A percentile compares a stretch with the other conserved stretches of the same genome.
These are phyloP conservation scores for Hypotaenidia okinawae DNA, from an alignment of 2,797 vertebrate species.

Conservation along the genomic window DNA sequence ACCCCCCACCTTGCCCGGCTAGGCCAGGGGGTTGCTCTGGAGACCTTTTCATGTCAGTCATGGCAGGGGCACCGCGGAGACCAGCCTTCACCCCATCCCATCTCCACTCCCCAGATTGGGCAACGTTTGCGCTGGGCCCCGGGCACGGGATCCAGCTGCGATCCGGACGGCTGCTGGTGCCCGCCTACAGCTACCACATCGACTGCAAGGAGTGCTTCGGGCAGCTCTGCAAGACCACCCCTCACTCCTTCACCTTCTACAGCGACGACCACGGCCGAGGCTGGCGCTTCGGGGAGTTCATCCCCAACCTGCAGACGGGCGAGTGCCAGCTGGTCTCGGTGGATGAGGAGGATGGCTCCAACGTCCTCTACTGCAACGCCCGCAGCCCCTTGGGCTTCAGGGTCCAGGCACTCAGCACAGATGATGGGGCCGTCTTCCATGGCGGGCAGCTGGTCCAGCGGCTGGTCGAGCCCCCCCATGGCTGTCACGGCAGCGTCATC, in stretches of 20 bases:
- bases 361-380: conserved; percentile 91
- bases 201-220: conserved; percentile 91
- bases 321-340: conserved; percentile 95
- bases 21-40: not conserved
- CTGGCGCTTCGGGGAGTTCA: conserved; percentile 86
- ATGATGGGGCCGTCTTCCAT: conserved; percentile 86
- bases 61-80: accelerated
- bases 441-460: conserved; percentile 87
- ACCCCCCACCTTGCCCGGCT: not conserved
- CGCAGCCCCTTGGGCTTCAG: conserved; percentile 89
- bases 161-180: conserved; percentile 90
- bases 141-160: conserved; percentile 93
- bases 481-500: conserved; percentile 92
- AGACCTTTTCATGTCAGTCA: accelerated
- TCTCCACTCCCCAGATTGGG: conserved; percentile 85
- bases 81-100: not conserved
- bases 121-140: conserved; percentile 92
- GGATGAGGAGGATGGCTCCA: conserved; percentile 85
- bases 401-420: conserved; percentile 90
- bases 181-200: conserved; percentile 92
- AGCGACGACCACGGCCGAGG: conserved; percentile 89
- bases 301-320: conserved; percentile 87
- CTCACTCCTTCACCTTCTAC: conserved; percentile 90
- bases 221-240: conserved; percentile 87
- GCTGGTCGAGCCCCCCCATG: conserved; percentile 86